Evolutionary conservation across 2,797 vertebrate genomes (phyloP).

Genomic region (Sandelia bainsii): DNA sequence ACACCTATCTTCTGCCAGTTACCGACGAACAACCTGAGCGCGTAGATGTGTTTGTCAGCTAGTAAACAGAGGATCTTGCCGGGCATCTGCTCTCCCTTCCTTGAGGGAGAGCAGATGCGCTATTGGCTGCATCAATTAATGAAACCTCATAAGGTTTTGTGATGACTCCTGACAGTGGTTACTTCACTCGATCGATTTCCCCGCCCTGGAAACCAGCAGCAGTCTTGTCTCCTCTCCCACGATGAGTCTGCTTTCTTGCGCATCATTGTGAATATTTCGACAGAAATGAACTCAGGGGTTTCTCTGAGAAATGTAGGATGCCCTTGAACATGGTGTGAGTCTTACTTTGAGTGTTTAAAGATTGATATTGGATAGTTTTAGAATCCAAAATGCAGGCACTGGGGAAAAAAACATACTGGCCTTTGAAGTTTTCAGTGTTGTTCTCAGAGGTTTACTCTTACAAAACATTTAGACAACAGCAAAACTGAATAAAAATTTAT

Average conservation of each 20-base stretch:
- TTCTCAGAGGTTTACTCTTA: not conserved
- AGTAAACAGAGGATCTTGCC: constrained; percentile 6
- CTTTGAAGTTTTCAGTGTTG: not conserved
- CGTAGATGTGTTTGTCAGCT: constrained; percentile 10
- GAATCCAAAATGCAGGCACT: not conserved
- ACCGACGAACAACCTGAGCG: constrained; percentile 1
- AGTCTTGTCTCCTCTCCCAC: not conserved
- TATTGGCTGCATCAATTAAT: constrained; percentile 25
- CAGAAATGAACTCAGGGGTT: not conserved
- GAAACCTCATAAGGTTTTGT: constrained; percentile 28
- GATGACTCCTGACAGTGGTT: constrained; percentile 38
- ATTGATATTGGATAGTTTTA: not conserved
- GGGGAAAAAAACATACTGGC: not conserved
- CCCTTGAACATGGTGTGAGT: not conserved
- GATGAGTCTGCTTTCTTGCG: constrained; percentile 7
- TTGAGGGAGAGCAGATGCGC: not conserved
- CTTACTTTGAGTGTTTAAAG: not conserved
- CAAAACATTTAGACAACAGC: not conserved
- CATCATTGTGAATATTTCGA: constrained; percentile 10
- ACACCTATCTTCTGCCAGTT: constrained; percentile 11
- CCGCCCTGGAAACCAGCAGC: constrained; percentile 9
- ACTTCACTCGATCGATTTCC: constrained; percentile 23
- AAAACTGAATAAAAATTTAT: not conserved
- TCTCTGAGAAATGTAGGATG: not conserved
- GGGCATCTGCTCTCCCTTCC: no score